A percentile compares a stretch with the other conserved stretches of the same genome.
Evolutionary conservation across 2,888 invertebrate species (phyloP).

Genomic region (Oeneis ivallda): DNA sequence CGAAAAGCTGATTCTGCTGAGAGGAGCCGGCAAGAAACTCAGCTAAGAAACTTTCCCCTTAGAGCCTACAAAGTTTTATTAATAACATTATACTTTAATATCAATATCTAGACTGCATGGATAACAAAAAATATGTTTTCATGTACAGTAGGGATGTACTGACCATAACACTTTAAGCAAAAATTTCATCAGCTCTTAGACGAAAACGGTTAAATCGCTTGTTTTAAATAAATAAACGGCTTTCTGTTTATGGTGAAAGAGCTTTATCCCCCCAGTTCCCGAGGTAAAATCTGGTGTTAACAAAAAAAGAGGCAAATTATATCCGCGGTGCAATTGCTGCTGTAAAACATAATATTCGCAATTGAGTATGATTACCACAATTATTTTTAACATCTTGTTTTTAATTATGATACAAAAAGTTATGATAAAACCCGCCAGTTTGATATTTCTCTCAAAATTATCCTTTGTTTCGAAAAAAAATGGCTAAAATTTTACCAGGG

Average conservation of each 20-base stretch:
- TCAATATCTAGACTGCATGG: not conserved
- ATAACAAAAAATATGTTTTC: not conserved
- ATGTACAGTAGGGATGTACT: not conserved
- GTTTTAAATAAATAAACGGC: slow-evolving; percentile 66
- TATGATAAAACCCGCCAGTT: slow-evolving; percentile 4
- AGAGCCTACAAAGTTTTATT: too few relatives aligned
- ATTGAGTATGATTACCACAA: slow-evolving; percentile 25
- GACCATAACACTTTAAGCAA: not conserved
- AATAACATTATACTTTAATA: too few relatives aligned
- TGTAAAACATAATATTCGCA: slow-evolving; percentile 27
- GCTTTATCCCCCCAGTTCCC: slow-evolving; percentile 42
- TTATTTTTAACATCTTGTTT: slow-evolving; percentile 30
- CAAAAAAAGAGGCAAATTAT: slow-evolving; percentile 31
- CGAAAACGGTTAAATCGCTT: slow-evolving; percentile 58
- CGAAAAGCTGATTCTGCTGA: too few relatives aligned
- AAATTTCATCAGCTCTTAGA: not conserved
- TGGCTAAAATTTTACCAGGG: not conserved
- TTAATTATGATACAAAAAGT: slow-evolving; percentile 28
- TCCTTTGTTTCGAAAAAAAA: slow-evolving; percentile 3
- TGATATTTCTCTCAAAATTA: slow-evolving; percentile 1
- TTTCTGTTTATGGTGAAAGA: slow-evolving; percentile 49
- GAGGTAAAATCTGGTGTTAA: slow-evolving; percentile 37
- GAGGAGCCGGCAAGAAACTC: too few relatives aligned
- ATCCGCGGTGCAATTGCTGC: slow-evolving; percentile 16
- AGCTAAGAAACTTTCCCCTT: too few relatives aligned